These are phyloP conservation scores for Natator depressus DNA, from an alignment of 2,113 vertebrate species.

Conservation along the genomic window DNA sequence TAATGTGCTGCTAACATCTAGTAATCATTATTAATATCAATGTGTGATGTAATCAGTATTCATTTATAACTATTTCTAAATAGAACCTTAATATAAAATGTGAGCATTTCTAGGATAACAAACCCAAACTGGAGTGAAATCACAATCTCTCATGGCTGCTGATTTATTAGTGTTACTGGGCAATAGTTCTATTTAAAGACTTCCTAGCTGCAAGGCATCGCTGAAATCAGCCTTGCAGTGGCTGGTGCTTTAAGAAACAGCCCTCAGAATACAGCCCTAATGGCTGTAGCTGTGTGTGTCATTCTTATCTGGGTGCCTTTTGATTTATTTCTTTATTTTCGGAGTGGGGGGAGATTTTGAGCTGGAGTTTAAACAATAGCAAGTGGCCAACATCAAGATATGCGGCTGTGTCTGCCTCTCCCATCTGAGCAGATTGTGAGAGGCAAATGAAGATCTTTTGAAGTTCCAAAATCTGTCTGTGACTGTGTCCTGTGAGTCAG, in stretches of 20 bases:
- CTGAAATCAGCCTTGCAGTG: not conserved
- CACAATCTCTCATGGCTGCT: not conserved
- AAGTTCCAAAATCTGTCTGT: not conserved
- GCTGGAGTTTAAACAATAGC: not conserved
- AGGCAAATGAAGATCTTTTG: not conserved
- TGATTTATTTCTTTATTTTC: not conserved
- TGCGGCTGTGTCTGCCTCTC: fast-evolving
- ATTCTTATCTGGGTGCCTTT: conserved; percentile 6
- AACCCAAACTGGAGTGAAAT: not conserved
- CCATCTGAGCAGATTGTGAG: fast-evolving
- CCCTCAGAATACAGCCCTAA: not conserved
- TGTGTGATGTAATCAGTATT: not conserved
- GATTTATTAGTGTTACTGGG: not conserved
- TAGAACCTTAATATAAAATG: not conserved
- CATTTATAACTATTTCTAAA: not conserved
- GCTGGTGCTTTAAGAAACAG: not conserved
- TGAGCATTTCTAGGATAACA: not conserved
- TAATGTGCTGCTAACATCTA: not conserved
- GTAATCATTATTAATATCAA: not conserved
- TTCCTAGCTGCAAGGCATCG: not conserved
- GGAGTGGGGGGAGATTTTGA: not conserved
- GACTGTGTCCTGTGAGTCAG: conserved; percentile 4
- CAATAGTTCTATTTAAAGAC: not conserved
- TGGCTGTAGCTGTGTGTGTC: not conserved
- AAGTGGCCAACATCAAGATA: not conserved